phyloP scores from a whole-genome alignment of 2,113 vertebrate species.

The Narcine bancroftii region DNA sequence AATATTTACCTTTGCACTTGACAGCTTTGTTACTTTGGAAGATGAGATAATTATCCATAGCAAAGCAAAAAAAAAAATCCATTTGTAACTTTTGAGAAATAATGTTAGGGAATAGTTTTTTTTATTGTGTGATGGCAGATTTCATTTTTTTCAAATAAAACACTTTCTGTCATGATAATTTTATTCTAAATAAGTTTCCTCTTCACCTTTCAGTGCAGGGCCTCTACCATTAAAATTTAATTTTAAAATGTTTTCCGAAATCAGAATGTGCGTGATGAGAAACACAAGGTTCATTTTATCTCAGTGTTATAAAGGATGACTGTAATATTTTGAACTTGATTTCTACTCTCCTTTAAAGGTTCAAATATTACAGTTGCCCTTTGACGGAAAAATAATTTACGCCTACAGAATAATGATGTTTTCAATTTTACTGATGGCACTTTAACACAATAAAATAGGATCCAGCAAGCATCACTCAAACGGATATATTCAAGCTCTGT shows the following conservation, averaged over 20 bases:
- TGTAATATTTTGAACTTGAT: slow-evolving; percentile 19
- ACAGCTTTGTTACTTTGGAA: slow-evolving; percentile 14
- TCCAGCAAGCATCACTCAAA: slow-evolving; percentile 10
- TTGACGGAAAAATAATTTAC: neutral
- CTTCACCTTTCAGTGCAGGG: neutral
- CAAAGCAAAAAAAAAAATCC: neutral
- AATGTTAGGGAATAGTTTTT: neutral
- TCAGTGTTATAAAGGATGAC: neutral
- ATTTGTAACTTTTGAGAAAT: slow-evolving; percentile 24
- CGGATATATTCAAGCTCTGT: neutral
- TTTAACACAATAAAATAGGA: slow-evolving; percentile 21
- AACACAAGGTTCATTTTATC: slow-evolving; percentile 25
- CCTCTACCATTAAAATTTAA: neutral
- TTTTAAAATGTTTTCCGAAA: slow-evolving; percentile 13
- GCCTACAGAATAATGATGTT: slow-evolving; percentile 7
- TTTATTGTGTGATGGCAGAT: neutral
- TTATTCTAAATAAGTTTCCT: neutral
- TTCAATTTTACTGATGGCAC: slow-evolving; percentile 20
- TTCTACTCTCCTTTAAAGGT: neutral
- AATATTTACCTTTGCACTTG: slow-evolving; percentile 33
- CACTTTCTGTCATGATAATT: neutral
- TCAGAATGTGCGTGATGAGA: neutral
- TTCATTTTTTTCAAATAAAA: neutral
- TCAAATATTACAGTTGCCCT: slow-evolving; percentile 27
- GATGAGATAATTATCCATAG: neutral